A percentile compares a stretch with the other conserved stretches of the same genome.
Evolutionary conservation across 2,113 vertebrate species (phyloP).

Genomic region (Taxidea taxus): DNA sequence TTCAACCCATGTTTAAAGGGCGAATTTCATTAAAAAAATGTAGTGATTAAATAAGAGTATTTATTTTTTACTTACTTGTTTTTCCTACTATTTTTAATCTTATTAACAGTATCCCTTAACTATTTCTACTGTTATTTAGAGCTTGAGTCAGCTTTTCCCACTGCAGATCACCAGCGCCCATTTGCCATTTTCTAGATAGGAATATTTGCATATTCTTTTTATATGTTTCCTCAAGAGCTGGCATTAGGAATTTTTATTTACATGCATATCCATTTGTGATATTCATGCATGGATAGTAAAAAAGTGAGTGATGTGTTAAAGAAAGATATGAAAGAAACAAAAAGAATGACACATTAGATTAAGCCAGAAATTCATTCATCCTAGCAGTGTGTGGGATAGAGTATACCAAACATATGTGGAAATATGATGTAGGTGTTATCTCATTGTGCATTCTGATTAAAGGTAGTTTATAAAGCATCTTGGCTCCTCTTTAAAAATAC

Average conservation of each 20-base stretch:
- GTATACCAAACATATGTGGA: background rate
- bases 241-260: background rate
- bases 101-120: background rate
- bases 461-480: background rate
- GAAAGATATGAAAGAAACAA: background rate
- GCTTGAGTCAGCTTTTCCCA: background rate
- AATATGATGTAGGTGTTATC: background rate
- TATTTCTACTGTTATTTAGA: background rate
- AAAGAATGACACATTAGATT: background rate
- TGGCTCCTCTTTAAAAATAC: background rate
- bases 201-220: background rate
- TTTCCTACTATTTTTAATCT: background rate
- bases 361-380: background rate
- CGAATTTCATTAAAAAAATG: background rate
- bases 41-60: background rate
- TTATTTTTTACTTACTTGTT: background rate
- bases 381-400: background rate
- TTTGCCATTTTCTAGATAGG: background rate
- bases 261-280: background rate
- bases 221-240: background rate
- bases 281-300: background rate
- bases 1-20: background rate
- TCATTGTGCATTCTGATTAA: background rate
- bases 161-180: background rate
- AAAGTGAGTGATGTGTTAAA: background rate